Evolutionary conservation across 2,888 invertebrate species (phyloP), one percentile per base, ranked within the genome.

Genomic region (Drosophila helvetica): DNA sequence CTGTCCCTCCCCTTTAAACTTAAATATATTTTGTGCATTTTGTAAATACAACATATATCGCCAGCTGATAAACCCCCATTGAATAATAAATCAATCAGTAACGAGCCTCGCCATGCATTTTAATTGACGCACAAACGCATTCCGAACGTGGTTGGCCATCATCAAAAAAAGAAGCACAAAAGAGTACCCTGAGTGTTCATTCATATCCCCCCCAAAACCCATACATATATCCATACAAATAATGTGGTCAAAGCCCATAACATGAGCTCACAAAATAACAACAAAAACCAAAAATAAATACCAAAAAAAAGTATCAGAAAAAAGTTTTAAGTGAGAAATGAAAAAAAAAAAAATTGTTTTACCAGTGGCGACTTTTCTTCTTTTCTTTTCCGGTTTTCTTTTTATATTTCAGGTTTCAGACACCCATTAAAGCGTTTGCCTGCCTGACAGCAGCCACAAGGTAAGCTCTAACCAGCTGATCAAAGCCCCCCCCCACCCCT

Each of bases 391-490:
- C 88, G 90, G 86, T 82, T 82, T 82, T 84, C 70, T 79, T 79
- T 84, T 81, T 91, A 82, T 89, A 84, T 92, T 92, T 73, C 91
- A 91, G 91, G 87, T 91, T 92, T 92, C 91, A 91, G 88, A 91
- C 91, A 90, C 91, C 91, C 79, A 90, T 91, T 77, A 91, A 91
- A 92, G 91, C 92, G 85, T 91, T 91, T 90, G 91, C 91, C 92
- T 91, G 91, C 91, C 91, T 91, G 81, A 91, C 92, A 90, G 85
- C 91, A 90, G 86, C 92, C 85, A 89, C 91, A 90, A 91, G 91
- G 91, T 91, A 91, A 92, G 91, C 78, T 75, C 58, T 68, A 67
- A 80, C 58, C 58, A 83, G 74, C 78, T 81, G 85, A 74, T 81
- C 75, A 73, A 72, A 63, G 72, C 79, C 75, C 2, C 22, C 22